These are phyloP conservation scores for Hydroisotoma schaefferi DNA, from an alignment of 2,888 invertebrate species.

Conservation along the genomic window DNA sequence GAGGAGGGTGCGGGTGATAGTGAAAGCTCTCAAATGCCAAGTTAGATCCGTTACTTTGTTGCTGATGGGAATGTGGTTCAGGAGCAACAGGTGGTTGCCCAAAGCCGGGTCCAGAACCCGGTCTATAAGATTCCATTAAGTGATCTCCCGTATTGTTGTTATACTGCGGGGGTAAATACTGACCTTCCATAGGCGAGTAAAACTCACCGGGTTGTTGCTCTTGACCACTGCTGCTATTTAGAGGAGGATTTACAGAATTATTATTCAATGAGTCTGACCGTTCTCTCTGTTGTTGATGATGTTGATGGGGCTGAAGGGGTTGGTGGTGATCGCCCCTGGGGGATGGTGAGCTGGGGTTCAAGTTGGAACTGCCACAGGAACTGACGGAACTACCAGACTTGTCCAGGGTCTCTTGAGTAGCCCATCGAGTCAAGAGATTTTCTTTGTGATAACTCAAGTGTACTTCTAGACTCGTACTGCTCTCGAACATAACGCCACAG, in stretches of 20 bases:
- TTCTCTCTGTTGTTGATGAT: slow-evolving; percentile 47
- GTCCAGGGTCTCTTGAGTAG: slow-evolving; percentile 51
- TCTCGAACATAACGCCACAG: slow-evolving; percentile 71
- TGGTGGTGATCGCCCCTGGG: slow-evolving; percentile 24
- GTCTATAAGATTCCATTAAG: slow-evolving; percentile 49
- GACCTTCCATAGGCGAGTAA: slow-evolving; percentile 54
- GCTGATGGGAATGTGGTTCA: not conserved
- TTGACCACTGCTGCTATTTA: slow-evolving; percentile 5
- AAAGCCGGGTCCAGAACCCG: slow-evolving; percentile 53
- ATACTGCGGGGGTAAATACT: slow-evolving; percentile 56
- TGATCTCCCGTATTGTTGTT: slow-evolving; percentile 52
- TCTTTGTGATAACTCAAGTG: slow-evolving; percentile 77
- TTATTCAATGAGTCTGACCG: not conserved
- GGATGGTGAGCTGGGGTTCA: slow-evolving; percentile 15
- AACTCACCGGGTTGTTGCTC: slow-evolving; percentile 53
- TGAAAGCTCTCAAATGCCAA: not conserved
- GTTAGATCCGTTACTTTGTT: not conserved
- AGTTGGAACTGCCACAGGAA: slow-evolving; percentile 3
- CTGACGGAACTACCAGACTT: slow-evolving; percentile 28
- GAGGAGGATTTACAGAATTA: slow-evolving; percentile 3
- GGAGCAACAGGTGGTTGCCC: slow-evolving; percentile 53
- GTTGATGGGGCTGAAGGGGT: too few species aligned
- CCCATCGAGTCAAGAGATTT: slow-evolving; percentile 71
- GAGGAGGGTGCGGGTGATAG: not conserved
- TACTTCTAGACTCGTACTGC: slow-evolving; percentile 71